A percentile compares a stretch with the other conserved stretches of the same genome.
Conservation (phyloP, 2,888 invertebrate genomes). For the Hypolimnas misippus region DNA sequence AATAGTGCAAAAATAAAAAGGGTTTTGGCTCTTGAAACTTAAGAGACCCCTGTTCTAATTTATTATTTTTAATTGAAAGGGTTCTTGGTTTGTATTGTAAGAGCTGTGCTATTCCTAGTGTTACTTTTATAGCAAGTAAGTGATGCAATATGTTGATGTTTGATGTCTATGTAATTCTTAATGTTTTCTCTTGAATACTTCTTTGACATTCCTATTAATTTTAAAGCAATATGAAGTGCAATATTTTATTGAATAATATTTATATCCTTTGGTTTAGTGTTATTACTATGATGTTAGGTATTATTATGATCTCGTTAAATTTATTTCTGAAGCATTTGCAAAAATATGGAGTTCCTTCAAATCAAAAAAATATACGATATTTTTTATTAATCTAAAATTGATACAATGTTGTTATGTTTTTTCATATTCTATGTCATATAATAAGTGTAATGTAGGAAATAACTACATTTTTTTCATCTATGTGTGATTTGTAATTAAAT, state of each 20-base stretch:
- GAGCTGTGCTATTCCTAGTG: slow-evolving; percentile 27
- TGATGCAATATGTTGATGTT: slow-evolving; percentile 1
- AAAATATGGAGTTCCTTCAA: background rate
- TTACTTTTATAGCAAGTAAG: slow-evolving; percentile 32
- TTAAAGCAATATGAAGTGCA: slow-evolving; percentile 32
- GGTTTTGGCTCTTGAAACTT: too few species aligned
- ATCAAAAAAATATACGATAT: background rate
- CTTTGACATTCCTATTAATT: slow-evolving; percentile 34
- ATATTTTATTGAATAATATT: slow-evolving; percentile 23
- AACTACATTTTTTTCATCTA: slow-evolving; percentile 46
- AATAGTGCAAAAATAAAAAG: too few species aligned
- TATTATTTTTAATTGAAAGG: slow-evolving; percentile 30
- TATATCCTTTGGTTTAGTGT: slow-evolving; percentile 13
- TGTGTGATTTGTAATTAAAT: slow-evolving; percentile 69
- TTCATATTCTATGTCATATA: slow-evolving; percentile 31
- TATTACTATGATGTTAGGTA: slow-evolving; percentile 3
- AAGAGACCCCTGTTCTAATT: too few species aligned
- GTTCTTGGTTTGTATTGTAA: slow-evolving; percentile 25
- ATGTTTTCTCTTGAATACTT: slow-evolving; percentile 10
- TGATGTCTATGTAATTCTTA: slow-evolving; percentile 12
- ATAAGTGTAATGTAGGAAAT: slow-evolving; percentile 26
- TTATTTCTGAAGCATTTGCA: background rate
- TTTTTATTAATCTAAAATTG: slow-evolving; percentile 26
- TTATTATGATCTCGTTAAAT: slow-evolving; percentile 17
- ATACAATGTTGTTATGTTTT: slow-evolving; percentile 32